These are phyloP conservation scores for Xerus inauris DNA, from an alignment of 2,113 vertebrate genomes.

Conservation along the genomic window DNA sequence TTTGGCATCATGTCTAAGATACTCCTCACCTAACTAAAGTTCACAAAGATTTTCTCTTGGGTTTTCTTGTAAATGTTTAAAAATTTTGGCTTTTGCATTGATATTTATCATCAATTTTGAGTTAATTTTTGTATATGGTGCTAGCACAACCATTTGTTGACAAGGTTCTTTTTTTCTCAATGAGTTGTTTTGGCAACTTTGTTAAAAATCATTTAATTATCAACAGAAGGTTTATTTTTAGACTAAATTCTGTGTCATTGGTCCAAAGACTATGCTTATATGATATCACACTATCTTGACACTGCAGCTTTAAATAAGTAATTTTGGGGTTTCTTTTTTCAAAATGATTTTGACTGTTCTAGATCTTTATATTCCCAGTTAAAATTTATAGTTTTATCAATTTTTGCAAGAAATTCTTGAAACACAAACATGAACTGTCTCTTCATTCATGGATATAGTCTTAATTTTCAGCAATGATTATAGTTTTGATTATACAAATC, in stretches of 20 bases:
- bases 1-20: neutral
- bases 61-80: conserved; percentile 23
- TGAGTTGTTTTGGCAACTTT: neutral
- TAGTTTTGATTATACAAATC: conserved; percentile 31
- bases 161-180: neutral
- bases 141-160: neutral
- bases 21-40: neutral
- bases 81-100: neutral
- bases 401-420: conserved; percentile 18
- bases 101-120: neutral
- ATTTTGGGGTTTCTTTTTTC: neutral
- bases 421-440: neutral
- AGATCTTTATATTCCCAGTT: conserved; percentile 1
- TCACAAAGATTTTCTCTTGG: neutral
- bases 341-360: neutral
- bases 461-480: conserved; percentile 12
- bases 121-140: neutral
- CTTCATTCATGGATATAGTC: neutral
- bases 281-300: neutral
- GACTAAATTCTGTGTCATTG: neutral
- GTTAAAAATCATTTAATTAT: conserved; percentile 27
- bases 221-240: conserved; percentile 1
- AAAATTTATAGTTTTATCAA: conserved; percentile 1
- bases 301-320: neutral
- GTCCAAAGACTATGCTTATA: neutral